Percentiles rank a stretch among this genome's conserved stretches.
Conservation (phyloP, 1,140 invertebrate genomes). For the Micrasema longulum region DNA sequence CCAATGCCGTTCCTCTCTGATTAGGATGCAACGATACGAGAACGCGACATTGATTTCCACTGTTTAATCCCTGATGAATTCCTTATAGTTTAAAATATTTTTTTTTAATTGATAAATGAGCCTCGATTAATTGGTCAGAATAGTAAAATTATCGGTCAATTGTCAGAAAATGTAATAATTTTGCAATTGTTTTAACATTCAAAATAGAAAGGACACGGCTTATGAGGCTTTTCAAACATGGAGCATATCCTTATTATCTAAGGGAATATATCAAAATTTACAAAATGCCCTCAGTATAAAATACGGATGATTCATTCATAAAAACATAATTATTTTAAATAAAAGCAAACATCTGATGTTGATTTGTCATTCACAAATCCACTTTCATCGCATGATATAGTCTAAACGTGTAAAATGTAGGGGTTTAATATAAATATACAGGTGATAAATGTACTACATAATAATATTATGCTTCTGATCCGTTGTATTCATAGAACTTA, state of each 20-base stretch:
- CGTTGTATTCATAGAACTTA: slow-evolving; percentile 8
- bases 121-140: background rate
- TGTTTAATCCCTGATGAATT: too few relatives aligned
- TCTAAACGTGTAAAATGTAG: too few relatives aligned
- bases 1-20: slow-evolving; percentile 3
- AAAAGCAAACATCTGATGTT: slow-evolving; percentile 3
- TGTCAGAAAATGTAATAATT: too few relatives aligned
- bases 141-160: too few relatives aligned
- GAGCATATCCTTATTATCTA: slow-evolving; percentile 15
- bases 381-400: background rate
- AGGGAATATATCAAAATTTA: slow-evolving; percentile 30
- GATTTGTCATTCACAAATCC: slow-evolving; percentile 2
- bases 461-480: too few relatives aligned
- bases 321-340: slow-evolving; percentile 1
- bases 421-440: too few relatives aligned
- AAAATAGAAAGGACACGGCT: background rate
- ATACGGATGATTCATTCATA: background rate
- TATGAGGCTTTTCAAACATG: slow-evolving; percentile 7
- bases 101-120: too few relatives aligned
- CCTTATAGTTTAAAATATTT: too few relatives aligned
- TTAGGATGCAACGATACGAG: slow-evolving; percentile 13
- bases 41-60: background rate
- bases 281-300: slow-evolving; percentile 33
- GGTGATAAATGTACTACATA: too few relatives aligned
- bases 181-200: too few relatives aligned